These are phyloP conservation scores for Itoplectis maculator DNA, from an alignment of 2,888 invertebrate species.

Conservation along the genomic window DNA sequence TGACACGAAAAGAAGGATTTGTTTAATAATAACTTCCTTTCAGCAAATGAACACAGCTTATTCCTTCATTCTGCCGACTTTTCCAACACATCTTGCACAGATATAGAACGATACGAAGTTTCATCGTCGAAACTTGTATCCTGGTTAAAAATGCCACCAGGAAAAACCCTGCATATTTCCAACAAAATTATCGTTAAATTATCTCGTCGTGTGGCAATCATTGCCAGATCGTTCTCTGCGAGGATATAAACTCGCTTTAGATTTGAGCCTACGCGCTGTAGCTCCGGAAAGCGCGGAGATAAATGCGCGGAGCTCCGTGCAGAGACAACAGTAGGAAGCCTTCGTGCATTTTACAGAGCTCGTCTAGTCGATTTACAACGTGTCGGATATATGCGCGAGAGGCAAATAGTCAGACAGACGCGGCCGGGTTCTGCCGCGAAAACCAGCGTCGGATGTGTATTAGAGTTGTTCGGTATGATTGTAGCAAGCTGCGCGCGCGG, in stretches of 20 bases:
- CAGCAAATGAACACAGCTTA: no score
- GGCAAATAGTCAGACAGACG: conserved; percentile 8
- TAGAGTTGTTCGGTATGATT: conserved; percentile 3
- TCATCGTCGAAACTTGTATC: no score
- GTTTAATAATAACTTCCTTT: no score
- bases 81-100: no score
- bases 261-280: background rate
- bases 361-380: conserved; percentile 6
- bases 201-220: no score
- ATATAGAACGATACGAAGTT: no score
- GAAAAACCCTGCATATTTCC: no score
- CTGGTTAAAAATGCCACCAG: no score
- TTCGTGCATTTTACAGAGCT: background rate
- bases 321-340: background rate
- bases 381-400: conserved; percentile 23
- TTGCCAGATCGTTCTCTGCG: no score
- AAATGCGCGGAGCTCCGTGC: background rate
- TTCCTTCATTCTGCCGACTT: no score
- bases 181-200: no score
- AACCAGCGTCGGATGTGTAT: conserved; percentile 21
- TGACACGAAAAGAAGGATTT: no score
- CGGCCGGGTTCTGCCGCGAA: conserved; percentile 1
- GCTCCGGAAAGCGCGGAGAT: background rate
- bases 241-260: background rate
- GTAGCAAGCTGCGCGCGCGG: conserved; percentile 21